A percentile compares a stretch with the other conserved stretches of the same genome.
Conservation (phyloP, 2,888 invertebrate species). For the Drosophila birchii region DNA sequence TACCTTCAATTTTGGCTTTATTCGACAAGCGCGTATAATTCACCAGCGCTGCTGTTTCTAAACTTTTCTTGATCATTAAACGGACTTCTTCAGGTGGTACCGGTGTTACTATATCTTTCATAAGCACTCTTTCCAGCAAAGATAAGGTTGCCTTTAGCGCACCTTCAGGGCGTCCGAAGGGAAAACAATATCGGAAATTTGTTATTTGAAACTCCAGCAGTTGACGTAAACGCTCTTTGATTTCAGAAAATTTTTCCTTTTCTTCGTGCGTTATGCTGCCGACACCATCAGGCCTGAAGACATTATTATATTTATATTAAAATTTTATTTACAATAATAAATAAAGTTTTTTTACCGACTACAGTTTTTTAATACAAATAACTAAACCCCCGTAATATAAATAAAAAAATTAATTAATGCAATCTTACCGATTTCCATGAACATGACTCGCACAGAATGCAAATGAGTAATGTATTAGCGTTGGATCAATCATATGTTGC, state of each 20-base stretch:
- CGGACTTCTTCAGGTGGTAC: slow-evolving; percentile 98
- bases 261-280: slow-evolving; percentile 99
- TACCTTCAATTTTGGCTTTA: slow-evolving; percentile 99
- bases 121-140: slow-evolving; percentile 96
- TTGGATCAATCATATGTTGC: slow-evolving; percentile 98
- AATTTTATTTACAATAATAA: neutral
- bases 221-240: slow-evolving; percentile 96
- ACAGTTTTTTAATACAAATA: no score
- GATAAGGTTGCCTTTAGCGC: slow-evolving; percentile 98
- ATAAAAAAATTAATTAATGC: neutral
- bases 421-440: slow-evolving; percentile 96
- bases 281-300: slow-evolving; percentile 96
- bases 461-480: slow-evolving; percentile 99
- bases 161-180: slow-evolving; percentile 99
- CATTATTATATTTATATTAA: neutral
- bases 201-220: slow-evolving; percentile 99
- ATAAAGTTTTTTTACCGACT: no score
- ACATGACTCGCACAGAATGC: slow-evolving; percentile 99
- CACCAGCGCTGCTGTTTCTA: slow-evolving; percentile 98
- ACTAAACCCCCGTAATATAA: no score
- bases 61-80: slow-evolving; percentile 97
- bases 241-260: slow-evolving; percentile 98
- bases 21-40: slow-evolving; percentile 98
- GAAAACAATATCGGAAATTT: slow-evolving; percentile 99
- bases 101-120: slow-evolving; percentile 99